phyloP scores from a whole-genome alignment of 2,113 vertebrate species.

The Phaethon lepturus region DNA sequence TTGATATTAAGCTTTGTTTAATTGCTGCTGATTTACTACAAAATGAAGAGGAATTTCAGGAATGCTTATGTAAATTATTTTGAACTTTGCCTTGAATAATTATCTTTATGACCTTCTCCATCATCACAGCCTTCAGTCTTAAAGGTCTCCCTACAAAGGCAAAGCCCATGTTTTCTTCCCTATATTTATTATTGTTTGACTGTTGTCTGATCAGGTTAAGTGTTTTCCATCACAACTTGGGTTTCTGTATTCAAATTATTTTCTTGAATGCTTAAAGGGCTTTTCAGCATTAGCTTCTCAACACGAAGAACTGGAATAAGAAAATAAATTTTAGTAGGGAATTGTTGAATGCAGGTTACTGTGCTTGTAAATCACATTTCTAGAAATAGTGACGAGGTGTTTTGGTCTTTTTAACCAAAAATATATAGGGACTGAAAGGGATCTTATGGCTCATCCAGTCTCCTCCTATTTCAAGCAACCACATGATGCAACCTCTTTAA shows the following conservation, averaged over 20 bases:
- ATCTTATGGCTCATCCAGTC: background rate
- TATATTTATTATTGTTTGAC: background rate
- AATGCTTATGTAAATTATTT: background rate
- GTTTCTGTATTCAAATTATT: background rate
- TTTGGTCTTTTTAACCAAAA: background rate
- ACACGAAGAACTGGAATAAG: background rate
- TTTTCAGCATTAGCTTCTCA: slow-evolving; percentile 1
- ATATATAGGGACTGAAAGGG: background rate
- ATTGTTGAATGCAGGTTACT: background rate
- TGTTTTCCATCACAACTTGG: background rate
- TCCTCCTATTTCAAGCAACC: background rate
- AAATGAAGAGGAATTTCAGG: background rate
- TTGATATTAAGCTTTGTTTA: background rate
- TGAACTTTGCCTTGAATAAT: background rate
- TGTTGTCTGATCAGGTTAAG: background rate
- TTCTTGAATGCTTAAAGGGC: background rate
- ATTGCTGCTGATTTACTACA: background rate
- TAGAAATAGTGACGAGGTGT: background rate
- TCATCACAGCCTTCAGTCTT: background rate
- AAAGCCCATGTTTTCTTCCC: background rate
- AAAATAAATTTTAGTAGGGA: slow-evolving; percentile 7
- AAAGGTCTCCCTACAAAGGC: background rate
- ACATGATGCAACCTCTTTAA: background rate
- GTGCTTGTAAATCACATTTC: background rate
- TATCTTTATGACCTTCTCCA: background rate